Base-by-base conservation (phyloP, 2,797 vertebrate genomes). In the Spinus olivaceus region DNA sequence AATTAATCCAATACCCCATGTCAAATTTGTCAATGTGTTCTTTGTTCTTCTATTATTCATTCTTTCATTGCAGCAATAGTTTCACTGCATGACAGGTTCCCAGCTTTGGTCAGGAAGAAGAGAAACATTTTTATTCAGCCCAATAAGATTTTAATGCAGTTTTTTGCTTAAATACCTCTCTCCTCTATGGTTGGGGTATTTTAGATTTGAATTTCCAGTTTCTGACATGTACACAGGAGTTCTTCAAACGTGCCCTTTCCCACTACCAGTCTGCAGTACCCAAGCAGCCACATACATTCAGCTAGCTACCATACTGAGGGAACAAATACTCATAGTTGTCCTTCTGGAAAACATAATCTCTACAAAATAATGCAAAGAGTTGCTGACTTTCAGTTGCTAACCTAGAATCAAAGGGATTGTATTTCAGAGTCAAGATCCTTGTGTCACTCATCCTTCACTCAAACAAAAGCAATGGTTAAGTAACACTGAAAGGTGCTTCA, bases 281-380 rank as follows among this genome's bases (percentile, higher is more conserved):
- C 49, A 81, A 42, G 16, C 5, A 74, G 35, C 24, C 39, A 21
- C 39, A 22, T 13, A 46, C 8, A 27, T 49, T 49, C 77, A 81
- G 46, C 8, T 30, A 27, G 21, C 16, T 54, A 27, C 24, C 35
- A 30, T 5, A 50, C 0, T n/a, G 27, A 84, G 42, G 0, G 1
- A 59, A 60, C 6, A 50, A 65, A 37, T 30, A 37, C 5, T 46
- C 39, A 4, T 37, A 37, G n/a, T 49, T 65, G 6, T 54, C 24
- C 50, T 81, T 64, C n/a, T 47, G 17, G 21, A 22, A 63, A 85
- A 44, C 15, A 57, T n/a, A 8, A 67, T 21, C 14, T 59, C 66
- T 59, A 74, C 2, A 8, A 10, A 60, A 81, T 35, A 63, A 56
- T 3, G 3, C 14, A 32, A 76, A 33, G 1, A 41, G 20, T 37